These are phyloP conservation scores for Canis aureus DNA, from an alignment of 2,113 vertebrate species.

Conservation along the genomic window DNA sequence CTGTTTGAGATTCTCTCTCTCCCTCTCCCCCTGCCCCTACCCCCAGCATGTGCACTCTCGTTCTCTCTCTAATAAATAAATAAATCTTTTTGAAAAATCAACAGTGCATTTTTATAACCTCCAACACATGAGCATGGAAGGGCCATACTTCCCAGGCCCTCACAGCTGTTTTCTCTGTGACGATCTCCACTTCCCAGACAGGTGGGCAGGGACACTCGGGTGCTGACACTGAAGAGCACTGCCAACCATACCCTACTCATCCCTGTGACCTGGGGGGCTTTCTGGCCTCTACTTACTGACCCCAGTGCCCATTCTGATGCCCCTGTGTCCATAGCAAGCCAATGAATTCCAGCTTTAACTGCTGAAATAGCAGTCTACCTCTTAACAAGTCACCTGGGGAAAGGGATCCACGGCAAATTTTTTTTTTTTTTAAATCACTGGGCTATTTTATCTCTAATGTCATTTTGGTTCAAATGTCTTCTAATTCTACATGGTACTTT, in stretches of 20 bases:
- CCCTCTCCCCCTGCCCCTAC: background rate
- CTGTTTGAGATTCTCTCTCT: no score
- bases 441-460: background rate
- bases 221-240: background rate
- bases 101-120: background rate
- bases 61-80: background rate
- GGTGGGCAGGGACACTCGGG: background rate
- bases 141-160: background rate
- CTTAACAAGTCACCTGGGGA: background rate
- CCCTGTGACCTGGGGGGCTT: fast-evolving
- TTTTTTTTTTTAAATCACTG: background rate
- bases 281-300: background rate
- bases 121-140: background rate
- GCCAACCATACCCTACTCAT: fast-evolving
- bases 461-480: background rate
- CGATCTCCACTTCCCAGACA: background rate
- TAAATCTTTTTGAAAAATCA: background rate
- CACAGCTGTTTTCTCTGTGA: background rate
- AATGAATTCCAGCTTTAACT: background rate
- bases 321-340: background rate
- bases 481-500: background rate
- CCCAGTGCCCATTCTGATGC: background rate
- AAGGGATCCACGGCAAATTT: background rate
- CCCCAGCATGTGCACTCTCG: background rate
- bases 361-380: no score